A percentile compares a stretch with the other conserved stretches of the same genome.
Evolutionary conservation across 2,113 vertebrate genomes (phyloP).

Genomic region (Cariama cristata): DNA sequence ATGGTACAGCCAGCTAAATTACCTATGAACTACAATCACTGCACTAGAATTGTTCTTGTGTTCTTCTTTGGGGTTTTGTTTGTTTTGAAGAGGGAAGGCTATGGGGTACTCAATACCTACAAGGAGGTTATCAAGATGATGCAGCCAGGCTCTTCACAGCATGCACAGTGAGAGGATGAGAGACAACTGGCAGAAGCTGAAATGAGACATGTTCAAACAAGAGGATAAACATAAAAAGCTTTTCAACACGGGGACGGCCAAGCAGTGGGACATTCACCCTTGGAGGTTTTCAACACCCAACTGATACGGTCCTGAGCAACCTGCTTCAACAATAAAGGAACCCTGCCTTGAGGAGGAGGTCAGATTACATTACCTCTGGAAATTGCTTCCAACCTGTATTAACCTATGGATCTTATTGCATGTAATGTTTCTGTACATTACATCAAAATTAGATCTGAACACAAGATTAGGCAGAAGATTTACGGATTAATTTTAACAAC

Average conservation of each 20-base stretch:
- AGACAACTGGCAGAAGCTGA: neutral
- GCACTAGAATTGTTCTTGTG: neutral
- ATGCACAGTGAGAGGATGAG: neutral
- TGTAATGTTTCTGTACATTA: neutral
- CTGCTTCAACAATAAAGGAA: neutral
- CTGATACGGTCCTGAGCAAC: neutral
- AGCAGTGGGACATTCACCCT: neutral
- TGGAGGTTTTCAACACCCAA: neutral
- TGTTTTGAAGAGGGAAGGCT: neutral
- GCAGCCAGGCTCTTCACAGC: neutral
- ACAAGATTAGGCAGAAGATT: neutral
- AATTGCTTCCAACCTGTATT: neutral
- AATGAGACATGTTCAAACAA: neutral
- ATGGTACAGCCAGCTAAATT: neutral
- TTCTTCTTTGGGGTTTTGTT: neutral
- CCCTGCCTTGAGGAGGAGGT: neutral
- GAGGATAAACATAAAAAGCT: neutral
- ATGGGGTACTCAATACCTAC: neutral
- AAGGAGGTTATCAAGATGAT: neutral
- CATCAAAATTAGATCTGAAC: neutral
- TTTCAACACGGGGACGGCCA: neutral
- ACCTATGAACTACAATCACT: neutral
- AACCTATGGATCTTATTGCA: fast-evolving
- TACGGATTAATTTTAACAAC: neutral
- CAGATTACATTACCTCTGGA: neutral